Evolutionary conservation across 2,888 invertebrate species (phyloP).

Genomic region (Drosophila pegasa): DNA sequence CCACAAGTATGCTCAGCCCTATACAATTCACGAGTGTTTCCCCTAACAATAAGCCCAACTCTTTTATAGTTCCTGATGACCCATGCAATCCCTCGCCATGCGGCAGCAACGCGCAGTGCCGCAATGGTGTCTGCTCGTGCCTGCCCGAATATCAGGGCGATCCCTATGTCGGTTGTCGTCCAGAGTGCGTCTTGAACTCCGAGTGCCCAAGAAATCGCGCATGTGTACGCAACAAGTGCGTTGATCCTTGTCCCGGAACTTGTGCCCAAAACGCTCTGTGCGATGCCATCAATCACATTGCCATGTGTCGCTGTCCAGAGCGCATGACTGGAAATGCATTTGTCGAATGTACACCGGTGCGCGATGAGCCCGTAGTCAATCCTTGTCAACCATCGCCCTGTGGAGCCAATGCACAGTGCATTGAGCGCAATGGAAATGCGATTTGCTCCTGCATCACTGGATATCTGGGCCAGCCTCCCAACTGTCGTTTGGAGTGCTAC

Average conservation of each 20-base stretch:
- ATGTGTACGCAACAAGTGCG: slow-evolving; percentile 92
- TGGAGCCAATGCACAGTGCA: slow-evolving; percentile 89
- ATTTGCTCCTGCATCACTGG: slow-evolving; percentile 88
- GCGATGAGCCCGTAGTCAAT: slow-evolving; percentile 84
- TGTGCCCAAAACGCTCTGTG: slow-evolving; percentile 92
- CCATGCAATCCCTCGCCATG: slow-evolving; percentile 92
- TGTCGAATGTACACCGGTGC: slow-evolving; percentile 86
- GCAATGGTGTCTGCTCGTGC: slow-evolving; percentile 90
- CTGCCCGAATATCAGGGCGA: slow-evolving; percentile 91
- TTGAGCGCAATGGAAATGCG: slow-evolving; percentile 87
- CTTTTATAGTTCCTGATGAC: slow-evolving; percentile 84
- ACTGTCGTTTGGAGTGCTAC: slow-evolving; percentile 90
- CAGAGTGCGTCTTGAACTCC: slow-evolving; percentile 92
- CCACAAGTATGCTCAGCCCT: slow-evolving; percentile 65
- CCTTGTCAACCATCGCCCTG: slow-evolving; percentile 90
- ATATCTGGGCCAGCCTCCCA: slow-evolving; percentile 89
- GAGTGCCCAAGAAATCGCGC: slow-evolving; percentile 92
- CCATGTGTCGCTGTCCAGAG: slow-evolving; percentile 88
- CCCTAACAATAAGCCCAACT: slow-evolving; percentile 20
- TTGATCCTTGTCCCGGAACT: slow-evolving; percentile 93
- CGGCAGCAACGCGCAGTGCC: slow-evolving; percentile 91
- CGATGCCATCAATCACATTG: slow-evolving; percentile 90
- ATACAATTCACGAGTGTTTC: not conserved
- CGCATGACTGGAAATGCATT: slow-evolving; percentile 91
- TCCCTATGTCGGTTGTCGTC: slow-evolving; percentile 91